Conservation (phyloP, 2,888 invertebrate genomes). For the Palloptera scutellata region DNA sequence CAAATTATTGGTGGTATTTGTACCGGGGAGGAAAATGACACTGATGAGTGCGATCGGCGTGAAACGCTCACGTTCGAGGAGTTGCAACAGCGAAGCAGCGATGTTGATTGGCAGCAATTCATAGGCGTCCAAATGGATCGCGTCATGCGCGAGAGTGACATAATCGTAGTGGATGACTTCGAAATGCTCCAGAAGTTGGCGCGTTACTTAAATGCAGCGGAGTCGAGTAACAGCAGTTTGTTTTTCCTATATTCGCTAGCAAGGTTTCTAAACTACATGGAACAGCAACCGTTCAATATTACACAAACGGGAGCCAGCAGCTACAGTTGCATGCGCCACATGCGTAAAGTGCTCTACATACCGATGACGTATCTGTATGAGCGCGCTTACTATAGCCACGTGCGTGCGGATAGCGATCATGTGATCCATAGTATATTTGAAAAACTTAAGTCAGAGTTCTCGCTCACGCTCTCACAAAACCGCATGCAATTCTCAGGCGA, state of each 20-base stretch:
- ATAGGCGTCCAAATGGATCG: conserved; percentile 43
- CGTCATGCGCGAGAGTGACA: conserved; percentile 36
- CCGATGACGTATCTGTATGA: conserved; percentile 55
- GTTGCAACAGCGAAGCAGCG: conserved; percentile 30
- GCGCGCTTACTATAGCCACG: conserved; percentile 40
- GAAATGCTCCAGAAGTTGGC: conserved; percentile 38
- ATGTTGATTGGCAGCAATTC: conserved; percentile 46
- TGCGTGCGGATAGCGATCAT: conserved; percentile 44
- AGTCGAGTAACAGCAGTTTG: conserved; percentile 34
- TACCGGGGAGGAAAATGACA: not conserved
- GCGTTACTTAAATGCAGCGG: conserved; percentile 39
- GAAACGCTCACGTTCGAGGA: conserved; percentile 38
- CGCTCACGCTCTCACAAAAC: conserved; percentile 41
- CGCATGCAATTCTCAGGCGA: conserved; percentile 41
- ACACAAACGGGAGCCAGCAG: conserved; percentile 21
- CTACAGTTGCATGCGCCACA: conserved; percentile 48
- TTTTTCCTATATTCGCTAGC: conserved; percentile 49
- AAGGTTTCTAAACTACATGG: conserved; percentile 48
- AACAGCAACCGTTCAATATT: conserved; percentile 43
- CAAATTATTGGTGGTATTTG: conserved; percentile 33
- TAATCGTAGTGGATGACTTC: conserved; percentile 45
- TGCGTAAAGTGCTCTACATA: conserved; percentile 51
- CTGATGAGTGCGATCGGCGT: conserved; percentile 42
- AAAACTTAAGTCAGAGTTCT: conserved; percentile 47
- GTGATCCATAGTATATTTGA: conserved; percentile 47